A percentile compares a stretch with the other conserved stretches of the same genome.
These are phyloP conservation scores for Centropus bengalensis DNA, from an alignment of 2,113 vertebrate species.

Conservation along the genomic window DNA sequence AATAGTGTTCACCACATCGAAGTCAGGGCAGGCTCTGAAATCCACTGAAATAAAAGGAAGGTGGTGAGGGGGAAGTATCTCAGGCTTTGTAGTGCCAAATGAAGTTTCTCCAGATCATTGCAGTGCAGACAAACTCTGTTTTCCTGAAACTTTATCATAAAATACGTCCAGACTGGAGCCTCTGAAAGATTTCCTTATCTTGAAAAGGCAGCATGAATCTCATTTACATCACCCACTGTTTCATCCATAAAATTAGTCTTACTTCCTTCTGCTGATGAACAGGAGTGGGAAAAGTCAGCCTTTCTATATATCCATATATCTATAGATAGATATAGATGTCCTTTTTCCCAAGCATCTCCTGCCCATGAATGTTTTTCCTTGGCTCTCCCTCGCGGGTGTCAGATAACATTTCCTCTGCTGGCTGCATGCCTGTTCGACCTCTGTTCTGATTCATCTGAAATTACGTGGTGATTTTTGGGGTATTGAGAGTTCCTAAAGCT, in stretches of 20 bases:
- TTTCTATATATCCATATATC: not conserved
- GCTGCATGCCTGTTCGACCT: constrained; percentile 22
- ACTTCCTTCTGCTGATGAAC: constrained; percentile 30
- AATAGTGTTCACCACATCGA: not conserved
- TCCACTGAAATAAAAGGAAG: not conserved
- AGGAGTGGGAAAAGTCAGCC: constrained; percentile 22
- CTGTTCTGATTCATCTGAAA: constrained; percentile 6
- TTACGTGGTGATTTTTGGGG: not conserved
- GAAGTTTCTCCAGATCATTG: constrained; percentile 14
- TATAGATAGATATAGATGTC: constrained; percentile 1
- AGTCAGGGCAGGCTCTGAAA: not conserved
- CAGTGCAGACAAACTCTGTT: constrained; percentile 24
- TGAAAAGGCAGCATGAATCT: constrained; percentile 40
- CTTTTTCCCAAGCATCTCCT: constrained; percentile 26
- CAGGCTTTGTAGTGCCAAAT: not conserved
- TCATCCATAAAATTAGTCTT: constrained; percentile 44
- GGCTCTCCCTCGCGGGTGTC: constrained; percentile 27
- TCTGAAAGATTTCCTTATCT: constrained; percentile 50
- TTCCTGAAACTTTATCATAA: constrained; percentile 53
- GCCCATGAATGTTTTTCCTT: constrained; percentile 17
- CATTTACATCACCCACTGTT: constrained; percentile 35
- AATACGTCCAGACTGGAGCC: constrained; percentile 43
- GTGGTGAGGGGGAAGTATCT: not conserved
- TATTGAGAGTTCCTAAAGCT: constrained; percentile 8
- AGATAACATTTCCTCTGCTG: constrained; percentile 56